phyloP scores from a whole-genome alignment of 1,140 invertebrate genomes.

The Centruroides vittatus region DNA sequence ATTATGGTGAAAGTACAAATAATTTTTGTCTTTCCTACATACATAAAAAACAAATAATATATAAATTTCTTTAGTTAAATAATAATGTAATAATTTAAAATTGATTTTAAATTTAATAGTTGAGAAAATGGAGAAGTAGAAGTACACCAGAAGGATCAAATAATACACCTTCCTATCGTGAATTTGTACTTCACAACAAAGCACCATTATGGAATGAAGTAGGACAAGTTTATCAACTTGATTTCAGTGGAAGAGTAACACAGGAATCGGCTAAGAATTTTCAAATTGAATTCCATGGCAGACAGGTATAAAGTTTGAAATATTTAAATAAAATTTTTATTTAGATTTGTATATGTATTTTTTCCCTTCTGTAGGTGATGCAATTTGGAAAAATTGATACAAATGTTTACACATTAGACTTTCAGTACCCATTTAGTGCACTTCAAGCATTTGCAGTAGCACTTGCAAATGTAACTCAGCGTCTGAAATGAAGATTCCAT shows the following conservation, averaged over 20 bases:
- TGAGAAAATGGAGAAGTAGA: constrained; percentile 2
- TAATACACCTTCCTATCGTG: constrained; percentile 27
- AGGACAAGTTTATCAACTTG: constrained; percentile 96
- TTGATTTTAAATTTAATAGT: background rate
- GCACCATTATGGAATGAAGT: constrained; percentile 99
- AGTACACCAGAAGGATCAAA: constrained; percentile 20
- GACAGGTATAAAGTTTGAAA: constrained; percentile 54
- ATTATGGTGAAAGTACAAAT: too few species aligned
- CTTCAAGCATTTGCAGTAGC: constrained; percentile 97
- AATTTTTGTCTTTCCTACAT: too few species aligned
- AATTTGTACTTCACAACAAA: constrained; percentile 96
- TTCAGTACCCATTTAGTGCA: constrained; percentile 96
- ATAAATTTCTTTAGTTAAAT: too few species aligned
- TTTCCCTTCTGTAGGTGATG: constrained; percentile 60
- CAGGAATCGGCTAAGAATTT: constrained; percentile 99
- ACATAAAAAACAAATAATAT: too few species aligned
- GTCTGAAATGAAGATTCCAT: constrained; percentile 57
- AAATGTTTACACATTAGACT: constrained; percentile 96
- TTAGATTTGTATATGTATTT: background rate
- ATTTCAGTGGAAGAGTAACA: constrained; percentile 97
- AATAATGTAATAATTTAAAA: too few species aligned
- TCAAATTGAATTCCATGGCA: constrained; percentile 93
- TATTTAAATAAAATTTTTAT: constrained; percentile 1
- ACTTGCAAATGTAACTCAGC: constrained; percentile 94
- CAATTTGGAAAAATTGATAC: constrained; percentile 98